phyloP scores from a whole-genome alignment of 2,797 vertebrate species.

The Oryzias dopingdopingensis region DNA sequence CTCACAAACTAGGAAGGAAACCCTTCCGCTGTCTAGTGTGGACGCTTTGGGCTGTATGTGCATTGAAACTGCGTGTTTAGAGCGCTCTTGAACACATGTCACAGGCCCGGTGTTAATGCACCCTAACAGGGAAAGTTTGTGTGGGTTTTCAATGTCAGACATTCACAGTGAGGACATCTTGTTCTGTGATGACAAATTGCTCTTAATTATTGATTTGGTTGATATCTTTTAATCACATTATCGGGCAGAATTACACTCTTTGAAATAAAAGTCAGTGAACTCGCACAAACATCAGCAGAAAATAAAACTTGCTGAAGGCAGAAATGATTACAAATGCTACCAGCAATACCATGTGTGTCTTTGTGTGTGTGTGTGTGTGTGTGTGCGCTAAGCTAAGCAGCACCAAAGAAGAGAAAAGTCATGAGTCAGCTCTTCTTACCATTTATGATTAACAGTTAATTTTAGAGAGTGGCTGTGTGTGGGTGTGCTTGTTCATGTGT shows the following conservation, averaged over 20 bases:
- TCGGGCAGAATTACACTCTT: conserved; percentile 1
- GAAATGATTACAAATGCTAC: conserved; percentile 19
- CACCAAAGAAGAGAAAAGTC: conserved; percentile 27
- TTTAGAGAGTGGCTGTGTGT: conserved; percentile 53
- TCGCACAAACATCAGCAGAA: conserved; percentile 47
- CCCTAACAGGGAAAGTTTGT: not conserved
- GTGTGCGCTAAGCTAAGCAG: conserved; percentile 13
- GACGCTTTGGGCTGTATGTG: too few relatives aligned
- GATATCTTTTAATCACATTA: conserved; percentile 18
- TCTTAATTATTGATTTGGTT: not conserved
- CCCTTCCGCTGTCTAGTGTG: too few relatives aligned
- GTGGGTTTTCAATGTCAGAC: not conserved
- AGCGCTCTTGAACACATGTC: too few relatives aligned
- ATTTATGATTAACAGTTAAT: conserved; percentile 66
- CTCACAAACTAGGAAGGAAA: too few relatives aligned
- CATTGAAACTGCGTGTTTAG: too few relatives aligned
- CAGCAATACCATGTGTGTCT: too few relatives aligned
- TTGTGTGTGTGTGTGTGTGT: too few relatives aligned
- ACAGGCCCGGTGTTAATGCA: too few relatives aligned
- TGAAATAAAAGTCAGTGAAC: conserved; percentile 3
- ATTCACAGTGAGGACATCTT: not conserved
- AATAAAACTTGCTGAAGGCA: conserved; percentile 29
- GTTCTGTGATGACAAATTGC: not conserved
- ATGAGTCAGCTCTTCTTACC: conserved; percentile 48
- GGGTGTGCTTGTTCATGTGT: not conserved